These are phyloP conservation scores for Platalea minor DNA, from an alignment of 2,797 vertebrate genomes.

Conservation along the genomic window DNA sequence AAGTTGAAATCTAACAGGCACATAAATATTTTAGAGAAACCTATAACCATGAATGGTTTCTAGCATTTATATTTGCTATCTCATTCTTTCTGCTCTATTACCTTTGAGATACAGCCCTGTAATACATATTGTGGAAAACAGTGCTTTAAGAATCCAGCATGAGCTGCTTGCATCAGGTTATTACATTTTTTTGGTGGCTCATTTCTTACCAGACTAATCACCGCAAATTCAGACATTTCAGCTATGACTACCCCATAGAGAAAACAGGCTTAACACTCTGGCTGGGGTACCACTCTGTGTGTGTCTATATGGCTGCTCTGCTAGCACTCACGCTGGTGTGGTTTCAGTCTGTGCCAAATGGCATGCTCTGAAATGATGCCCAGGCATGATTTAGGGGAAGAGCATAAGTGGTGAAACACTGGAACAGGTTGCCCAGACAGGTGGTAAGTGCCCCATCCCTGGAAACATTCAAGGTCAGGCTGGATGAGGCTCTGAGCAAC, in stretches of 20 bases:
- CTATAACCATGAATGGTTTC: background rate
- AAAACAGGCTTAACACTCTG: background rate
- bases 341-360: background rate
- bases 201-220: background rate
- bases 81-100: background rate
- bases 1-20: background rate
- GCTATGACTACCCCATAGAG: background rate
- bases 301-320: rapidly evolving
- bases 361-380: background rate
- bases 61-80: background rate
- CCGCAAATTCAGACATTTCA: background rate
- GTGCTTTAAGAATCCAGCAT: background rate
- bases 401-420: too few relatives aligned
- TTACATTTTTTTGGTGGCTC: background rate
- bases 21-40: background rate
- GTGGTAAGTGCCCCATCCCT: too few relatives aligned
- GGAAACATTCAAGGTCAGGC: too few relatives aligned
- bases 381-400: background rate
- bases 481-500: too few relatives aligned
- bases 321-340: rapidly evolving
- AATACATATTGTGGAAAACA: background rate
- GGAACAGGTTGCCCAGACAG: too few relatives aligned
- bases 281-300: background rate
- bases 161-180: background rate
- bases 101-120: background rate